Percentiles rank a stretch among this genome's conserved stretches.
phyloP scores from a whole-genome alignment of 1,140 invertebrate genomes.

The Helicoverpa zea region DNA sequence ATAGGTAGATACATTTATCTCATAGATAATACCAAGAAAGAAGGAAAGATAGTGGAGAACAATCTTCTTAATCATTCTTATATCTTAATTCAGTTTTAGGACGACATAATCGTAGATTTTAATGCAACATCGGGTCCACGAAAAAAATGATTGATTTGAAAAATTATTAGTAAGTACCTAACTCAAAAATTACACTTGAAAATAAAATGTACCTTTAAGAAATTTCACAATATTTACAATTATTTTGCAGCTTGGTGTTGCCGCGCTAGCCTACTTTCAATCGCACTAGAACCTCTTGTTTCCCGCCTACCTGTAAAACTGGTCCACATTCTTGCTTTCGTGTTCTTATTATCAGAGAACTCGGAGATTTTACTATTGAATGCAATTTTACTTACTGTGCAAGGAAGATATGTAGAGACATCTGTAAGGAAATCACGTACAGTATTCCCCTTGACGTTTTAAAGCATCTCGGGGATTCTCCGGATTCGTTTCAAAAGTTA shows the following conservation, averaged over 20 bases:
- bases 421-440: background rate
- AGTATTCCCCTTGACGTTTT: background rate
- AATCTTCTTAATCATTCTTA: too few species aligned
- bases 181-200: too few species aligned
- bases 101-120: too few species aligned
- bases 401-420: background rate
- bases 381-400: background rate
- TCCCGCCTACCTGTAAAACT: background rate
- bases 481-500: background rate
- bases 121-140: too few species aligned
- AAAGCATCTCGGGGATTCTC: background rate
- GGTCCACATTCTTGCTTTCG: background rate
- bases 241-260: too few species aligned
- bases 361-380: background rate
- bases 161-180: too few species aligned
- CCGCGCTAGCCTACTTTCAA: background rate
- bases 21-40: background rate
- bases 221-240: too few species aligned
- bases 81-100: too few species aligned
- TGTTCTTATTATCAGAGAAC: background rate
- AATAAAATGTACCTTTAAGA: too few species aligned
- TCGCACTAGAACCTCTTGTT: background rate
- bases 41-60: too few species aligned
- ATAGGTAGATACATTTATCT: background rate
- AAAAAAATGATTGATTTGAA: too few species aligned